A percentile compares a stretch with the other conserved stretches of the same genome.
phyloP scores from a whole-genome alignment of 2,797 vertebrate species.

The Rhadinocentrus ornatus region DNA sequence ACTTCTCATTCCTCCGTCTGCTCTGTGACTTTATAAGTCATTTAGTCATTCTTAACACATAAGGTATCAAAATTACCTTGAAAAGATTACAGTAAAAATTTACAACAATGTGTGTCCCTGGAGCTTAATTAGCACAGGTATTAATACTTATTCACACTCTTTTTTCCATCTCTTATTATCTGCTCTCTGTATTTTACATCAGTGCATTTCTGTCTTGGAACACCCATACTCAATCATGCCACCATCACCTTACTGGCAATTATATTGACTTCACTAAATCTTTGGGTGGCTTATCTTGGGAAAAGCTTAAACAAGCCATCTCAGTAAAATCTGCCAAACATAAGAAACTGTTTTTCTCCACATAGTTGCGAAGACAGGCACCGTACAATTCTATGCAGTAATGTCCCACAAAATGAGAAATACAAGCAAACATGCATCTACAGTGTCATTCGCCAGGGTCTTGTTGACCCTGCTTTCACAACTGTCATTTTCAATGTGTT shows the following conservation, averaged over 20 bases:
- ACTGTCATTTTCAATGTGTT: slow-evolving; percentile 48
- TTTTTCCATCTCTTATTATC: slow-evolving; percentile 4
- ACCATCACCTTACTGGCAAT: too few relatives aligned
- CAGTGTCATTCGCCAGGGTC: neutral
- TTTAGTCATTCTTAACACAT: slow-evolving; percentile 11
- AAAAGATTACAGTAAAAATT: neutral
- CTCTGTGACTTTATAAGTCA: slow-evolving; percentile 3
- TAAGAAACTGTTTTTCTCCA: too few relatives aligned
- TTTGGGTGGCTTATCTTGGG: too few relatives aligned
- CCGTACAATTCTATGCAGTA: neutral
- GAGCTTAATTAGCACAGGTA: neutral
- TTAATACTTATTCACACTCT: neutral
- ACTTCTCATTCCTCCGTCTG: neutral
- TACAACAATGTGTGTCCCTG: neutral
- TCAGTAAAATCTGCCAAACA: too few relatives aligned
- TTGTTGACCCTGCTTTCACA: slow-evolving; percentile 53
- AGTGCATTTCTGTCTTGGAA: too few relatives aligned
- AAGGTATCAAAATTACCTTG: slow-evolving; percentile 1
- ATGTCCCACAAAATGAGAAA: slow-evolving; percentile 1
- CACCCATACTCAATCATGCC: too few relatives aligned
- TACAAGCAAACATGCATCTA: neutral
- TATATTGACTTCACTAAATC: too few relatives aligned
- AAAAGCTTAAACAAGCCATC: too few relatives aligned
- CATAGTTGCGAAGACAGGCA: neutral
- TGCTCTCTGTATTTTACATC: neutral